Evolutionary conservation across 2,113 vertebrate species (phyloP), one percentile per base, ranked within the genome.

Genomic region (Tonatia bakeri): DNA sequence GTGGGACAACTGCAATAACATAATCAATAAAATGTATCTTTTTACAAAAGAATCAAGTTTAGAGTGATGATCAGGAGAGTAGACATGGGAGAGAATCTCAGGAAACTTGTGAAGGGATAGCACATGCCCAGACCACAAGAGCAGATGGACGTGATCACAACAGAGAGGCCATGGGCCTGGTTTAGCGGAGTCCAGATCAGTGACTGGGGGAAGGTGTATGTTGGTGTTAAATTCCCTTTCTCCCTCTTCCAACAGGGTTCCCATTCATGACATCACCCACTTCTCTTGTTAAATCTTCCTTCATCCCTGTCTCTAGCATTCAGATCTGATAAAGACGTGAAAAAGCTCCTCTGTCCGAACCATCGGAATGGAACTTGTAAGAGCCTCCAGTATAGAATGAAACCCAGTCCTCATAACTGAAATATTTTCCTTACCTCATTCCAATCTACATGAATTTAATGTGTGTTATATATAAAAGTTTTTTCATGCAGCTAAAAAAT

Each of bases 361-460:
- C 65, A 96, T 72, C 26, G 61, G 11, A 87, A 89, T n/a, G 45
- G 45, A 81, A 61, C 45, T 93, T 83, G 26, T 5, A 95, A 54
- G 87, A 96, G 47, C 17, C 0, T 95, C 88, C 69, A 50, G 28
- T 86, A 4, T 75, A 89, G 20, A 90, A 83, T 85, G 95, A 96
- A 97, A 96, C 8, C 36, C 82, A 40, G 47, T 94, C 26, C 91
- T 96, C 28, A 50, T 92, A 6, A 73, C 33, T 93, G 94, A 97
- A 96, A 97, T 26, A 36, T 38, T 96, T 94, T 64, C 40, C 52
- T 95, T 89, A 36, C 65, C n/a, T 95, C 52, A 50, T 28, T 59
- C 80, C 0, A 0, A 90, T 96, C 94, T 69, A 73, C 50, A 94
- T 95, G 7, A 91, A 92, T 88, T 95, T 76, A 89, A 59, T 94